Evolutionary conservation across 2,888 invertebrate genomes (phyloP), one percentile per base, ranked within the genome.

Genomic region (Amorpha juglandis): DNA sequence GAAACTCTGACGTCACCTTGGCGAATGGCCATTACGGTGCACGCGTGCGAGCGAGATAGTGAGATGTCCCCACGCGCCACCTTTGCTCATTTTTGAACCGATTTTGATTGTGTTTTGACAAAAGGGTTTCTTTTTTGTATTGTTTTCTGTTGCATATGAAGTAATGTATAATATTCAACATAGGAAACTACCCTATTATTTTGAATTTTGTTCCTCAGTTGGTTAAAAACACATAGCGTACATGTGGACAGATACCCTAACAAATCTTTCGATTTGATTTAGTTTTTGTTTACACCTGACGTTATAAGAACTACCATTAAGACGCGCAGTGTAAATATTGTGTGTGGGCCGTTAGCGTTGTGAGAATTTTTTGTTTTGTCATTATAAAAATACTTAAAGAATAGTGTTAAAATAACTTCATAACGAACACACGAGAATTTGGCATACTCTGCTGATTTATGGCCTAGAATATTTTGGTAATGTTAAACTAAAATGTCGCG

Each of bases 201-300:
- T 1, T 9, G 9, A 38, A 9, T 7, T 1, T 38, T 38, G 9
- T 38, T 19, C 11, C 21, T 51, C 8, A 16, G 16, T 21, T 11
- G 50, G 3, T 12, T 27, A 27, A 3, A 27, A 3, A 52, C 4
- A 11, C 0, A 27, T 27, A 45, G 14, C 45, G 1, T 12, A 1
- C 4, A 1, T 12, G 16, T 58, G 63, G 65, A 69, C 47, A 38
- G 0, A 19, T 21, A 50, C 35, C 50, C 7, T 50, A 45, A 63
- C 42, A 66, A 45, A 71, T 76, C 76, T 74, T 78, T 72, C 76
- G 78, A 80, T 81, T 83, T 81, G 81, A 78, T 79, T 78, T 80
- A 83, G 74, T 70, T 78, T 70, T 58, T 82, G 82, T 82, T 81
- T 82, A 80, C 70, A 70, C 71, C 51, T 63, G 45, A 19, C 19